A percentile compares a stretch with the other conserved stretches of the same genome.
phyloP scores from a whole-genome alignment of 2,113 vertebrate genomes.

The Propithecus coquereli region DNA sequence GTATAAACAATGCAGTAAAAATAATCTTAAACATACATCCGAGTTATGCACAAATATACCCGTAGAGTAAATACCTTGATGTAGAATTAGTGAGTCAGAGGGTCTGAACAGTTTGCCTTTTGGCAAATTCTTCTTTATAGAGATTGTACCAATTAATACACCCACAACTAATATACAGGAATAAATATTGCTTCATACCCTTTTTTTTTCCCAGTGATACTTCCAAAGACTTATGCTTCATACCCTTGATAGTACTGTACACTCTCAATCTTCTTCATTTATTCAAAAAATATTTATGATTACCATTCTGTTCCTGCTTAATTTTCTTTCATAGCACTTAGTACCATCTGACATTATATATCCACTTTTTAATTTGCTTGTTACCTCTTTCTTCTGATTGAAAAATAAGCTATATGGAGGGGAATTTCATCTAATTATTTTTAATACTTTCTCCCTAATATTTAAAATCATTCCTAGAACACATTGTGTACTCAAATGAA shows the following conservation, averaged over 20 bases:
- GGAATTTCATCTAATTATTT: background rate
- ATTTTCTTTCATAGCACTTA: background rate
- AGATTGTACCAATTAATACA: background rate
- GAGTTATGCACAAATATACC: background rate
- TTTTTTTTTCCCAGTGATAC: background rate
- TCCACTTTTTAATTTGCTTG: background rate
- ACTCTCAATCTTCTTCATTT: background rate
- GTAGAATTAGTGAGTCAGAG: conserved; percentile 2
- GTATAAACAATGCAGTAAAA: background rate
- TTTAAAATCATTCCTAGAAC: background rate
- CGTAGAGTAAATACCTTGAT: background rate
- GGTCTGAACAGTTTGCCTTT: background rate
- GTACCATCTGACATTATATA: background rate
- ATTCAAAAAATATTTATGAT: background rate
- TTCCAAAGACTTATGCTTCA: background rate
- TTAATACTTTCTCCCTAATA: background rate
- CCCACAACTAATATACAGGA: background rate
- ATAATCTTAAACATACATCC: background rate
- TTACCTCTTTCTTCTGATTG: background rate
- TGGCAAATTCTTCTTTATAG: background rate
- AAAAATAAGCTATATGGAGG: background rate
- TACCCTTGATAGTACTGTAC: background rate
- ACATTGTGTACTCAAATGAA: background rate
- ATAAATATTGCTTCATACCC: background rate
- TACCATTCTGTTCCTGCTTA: background rate